Conservation (phyloP, 2,797 vertebrate species). For the Danio choprae region DNA sequence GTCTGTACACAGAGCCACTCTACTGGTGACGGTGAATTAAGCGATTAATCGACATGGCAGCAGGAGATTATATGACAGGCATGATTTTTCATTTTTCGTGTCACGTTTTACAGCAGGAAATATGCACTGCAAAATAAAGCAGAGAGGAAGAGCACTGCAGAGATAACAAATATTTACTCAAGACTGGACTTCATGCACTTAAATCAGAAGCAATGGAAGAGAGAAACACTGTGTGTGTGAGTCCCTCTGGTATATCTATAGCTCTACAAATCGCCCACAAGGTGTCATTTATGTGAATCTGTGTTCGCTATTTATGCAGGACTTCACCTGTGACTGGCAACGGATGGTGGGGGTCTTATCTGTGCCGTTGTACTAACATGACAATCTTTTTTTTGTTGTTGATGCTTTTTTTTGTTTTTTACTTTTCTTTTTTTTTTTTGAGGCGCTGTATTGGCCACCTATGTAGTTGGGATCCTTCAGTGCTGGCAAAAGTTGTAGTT, state of each 20-base stretch:
- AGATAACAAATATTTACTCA: slow-evolving; percentile 88
- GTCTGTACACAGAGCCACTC: slow-evolving; percentile 78
- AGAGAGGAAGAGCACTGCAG: slow-evolving; percentile 78
- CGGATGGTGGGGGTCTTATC: neutral
- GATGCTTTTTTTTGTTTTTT: slow-evolving; percentile 1
- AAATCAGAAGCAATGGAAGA: slow-evolving; percentile 93
- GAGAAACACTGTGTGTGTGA: slow-evolving; percentile 78
- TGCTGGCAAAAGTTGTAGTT: slow-evolving; percentile 50
- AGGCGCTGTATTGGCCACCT: slow-evolving; percentile 42
- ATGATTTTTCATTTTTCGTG: slow-evolving; percentile 75
- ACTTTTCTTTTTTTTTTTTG: neutral
- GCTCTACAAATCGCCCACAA: slow-evolving; percentile 28
- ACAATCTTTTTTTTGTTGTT: slow-evolving; percentile 6
- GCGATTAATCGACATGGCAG: slow-evolving; percentile 87
- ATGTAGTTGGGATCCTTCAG: slow-evolving; percentile 38
- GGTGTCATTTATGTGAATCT: slow-evolving; percentile 60
- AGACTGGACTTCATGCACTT: slow-evolving; percentile 96
- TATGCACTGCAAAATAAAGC: slow-evolving; percentile 88
- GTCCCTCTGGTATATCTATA: slow-evolving; percentile 66
- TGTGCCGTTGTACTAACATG: slow-evolving; percentile 39
- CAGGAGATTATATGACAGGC: slow-evolving; percentile 65
- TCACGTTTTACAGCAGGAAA: slow-evolving; percentile 86
- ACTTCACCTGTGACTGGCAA: slow-evolving; percentile 83
- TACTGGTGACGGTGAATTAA: slow-evolving; percentile 88
- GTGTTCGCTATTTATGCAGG: slow-evolving; percentile 79